phyloP scores from a whole-genome alignment of 2,797 vertebrate species.

The Molossus molossus region DNA sequence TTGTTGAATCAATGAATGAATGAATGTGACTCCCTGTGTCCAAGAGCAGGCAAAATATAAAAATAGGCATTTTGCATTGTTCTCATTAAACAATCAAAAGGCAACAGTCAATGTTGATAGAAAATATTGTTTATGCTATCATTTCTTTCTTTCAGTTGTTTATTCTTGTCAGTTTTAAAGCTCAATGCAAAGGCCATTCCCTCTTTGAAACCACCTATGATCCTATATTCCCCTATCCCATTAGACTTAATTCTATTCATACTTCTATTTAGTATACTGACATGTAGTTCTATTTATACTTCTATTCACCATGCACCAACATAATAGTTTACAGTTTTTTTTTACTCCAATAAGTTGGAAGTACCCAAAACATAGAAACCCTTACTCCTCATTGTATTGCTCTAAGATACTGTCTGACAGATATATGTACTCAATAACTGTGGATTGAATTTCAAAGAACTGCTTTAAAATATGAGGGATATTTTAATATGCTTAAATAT shows the following conservation, averaged over 20 bases:
- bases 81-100: slow-evolving; percentile 13
- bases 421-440: not conserved
- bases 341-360: not conserved
- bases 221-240: not conserved
- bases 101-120: not conserved
- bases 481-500: not conserved
- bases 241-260: not conserved
- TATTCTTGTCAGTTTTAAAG: not conserved
- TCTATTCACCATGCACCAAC: not conserved
- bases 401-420: not conserved
- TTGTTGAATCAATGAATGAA: not conserved
- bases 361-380: not conserved
- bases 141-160: not conserved
- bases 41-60: not conserved
- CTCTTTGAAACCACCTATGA: not conserved
- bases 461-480: not conserved
- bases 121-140: not conserved
- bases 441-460: not conserved
- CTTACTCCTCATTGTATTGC: not conserved
- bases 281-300: not conserved
- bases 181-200: not conserved
- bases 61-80: not conserved
- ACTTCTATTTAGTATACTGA: not conserved
- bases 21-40: not conserved
- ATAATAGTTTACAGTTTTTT: not conserved